Percentiles rank a stretch among this genome's conserved stretches.
phyloP scores from a whole-genome alignment of 2,888 invertebrate genomes.

The Drosophila tripunctata region DNA sequence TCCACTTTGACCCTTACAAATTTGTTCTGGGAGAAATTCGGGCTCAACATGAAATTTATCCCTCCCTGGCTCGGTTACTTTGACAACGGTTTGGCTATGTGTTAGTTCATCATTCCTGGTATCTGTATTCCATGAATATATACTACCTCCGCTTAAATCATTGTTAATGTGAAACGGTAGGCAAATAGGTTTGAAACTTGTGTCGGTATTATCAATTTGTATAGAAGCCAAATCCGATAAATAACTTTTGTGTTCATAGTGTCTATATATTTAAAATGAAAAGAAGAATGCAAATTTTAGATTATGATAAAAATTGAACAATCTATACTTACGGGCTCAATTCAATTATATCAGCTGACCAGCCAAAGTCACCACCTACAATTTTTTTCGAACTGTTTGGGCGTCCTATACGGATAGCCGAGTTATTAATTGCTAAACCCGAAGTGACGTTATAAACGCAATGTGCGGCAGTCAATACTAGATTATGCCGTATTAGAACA shows the following conservation, averaged over 20 bases:
- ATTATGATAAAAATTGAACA: neutral
- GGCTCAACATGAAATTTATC: too few species aligned
- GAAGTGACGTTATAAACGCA: conserved; percentile 8
- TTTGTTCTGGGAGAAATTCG: neutral
- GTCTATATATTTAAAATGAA: neutral
- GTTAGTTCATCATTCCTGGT: neutral
- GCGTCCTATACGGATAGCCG: neutral
- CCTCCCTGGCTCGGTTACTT: fast-evolving
- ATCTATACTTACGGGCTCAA: neutral
- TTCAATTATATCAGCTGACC: neutral
- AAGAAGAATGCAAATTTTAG: neutral
- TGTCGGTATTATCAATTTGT: neutral
- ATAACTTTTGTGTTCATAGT: neutral
- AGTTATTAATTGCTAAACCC: fast-evolving
- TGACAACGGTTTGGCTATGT: fast-evolving
- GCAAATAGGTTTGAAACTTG: neutral
- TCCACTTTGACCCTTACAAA: conserved; percentile 38
- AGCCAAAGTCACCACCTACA: neutral
- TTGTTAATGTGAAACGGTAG: conserved; percentile 3
- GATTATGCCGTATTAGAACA: conserved; percentile 3
- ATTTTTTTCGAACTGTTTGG: fast-evolving
- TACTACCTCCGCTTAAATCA: too few species aligned
- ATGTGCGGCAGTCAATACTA: conserved; percentile 45
- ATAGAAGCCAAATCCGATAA: neutral
- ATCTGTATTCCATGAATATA: neutral